Evolutionary conservation across 2,888 invertebrate species (phyloP), one percentile per base, ranked within the genome.

Genomic region (Campaea margaritaria): DNA sequence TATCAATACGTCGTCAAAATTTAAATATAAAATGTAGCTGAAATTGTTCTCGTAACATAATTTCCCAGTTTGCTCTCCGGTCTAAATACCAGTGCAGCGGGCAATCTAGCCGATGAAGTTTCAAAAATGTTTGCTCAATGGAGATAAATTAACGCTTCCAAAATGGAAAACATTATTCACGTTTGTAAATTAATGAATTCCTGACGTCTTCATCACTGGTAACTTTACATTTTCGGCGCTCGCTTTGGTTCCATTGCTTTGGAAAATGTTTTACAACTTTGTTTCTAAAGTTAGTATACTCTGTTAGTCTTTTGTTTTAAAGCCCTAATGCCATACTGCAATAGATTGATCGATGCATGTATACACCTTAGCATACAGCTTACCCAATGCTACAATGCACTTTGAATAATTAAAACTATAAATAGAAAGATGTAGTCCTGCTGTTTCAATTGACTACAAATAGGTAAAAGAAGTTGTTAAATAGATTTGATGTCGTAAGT

Each of bases 121-220:
- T 69, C 61, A 65, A 69, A 70, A 73, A 66, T 69, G 67, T 64
- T 73, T 68, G 70, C 68, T 73, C 69, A 75, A 76, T 69, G 52
- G 70, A 61, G 63, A 69, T 66, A 74, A 75, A 75, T 76, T 71
- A 74, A 74, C 61, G 62, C 50, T 62, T 50, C 57, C 55, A 67
- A 73, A 69, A 63, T 60, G 58, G 63, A 54, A 65, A 76, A 68
- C 68, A 68, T 74, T 71, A 69, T 74, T 75, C 70, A 66, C 62
- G 66, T 66, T 67, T 59, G 38, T 41, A 57, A 54, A 65, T 65
- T 63, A 63, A 69, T 62, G 61, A 65, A 62, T 65, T 64, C 41
- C 59, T 64, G 56, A 65, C 62, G 61, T 69, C 63, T 65, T 62
- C 54, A 64, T 62, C 54, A 66, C 60, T 62, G 14, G 41, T 55